These are phyloP conservation scores for Druceiella hillmani DNA, from an alignment of 2,888 invertebrate species.

Conservation along the genomic window DNA sequence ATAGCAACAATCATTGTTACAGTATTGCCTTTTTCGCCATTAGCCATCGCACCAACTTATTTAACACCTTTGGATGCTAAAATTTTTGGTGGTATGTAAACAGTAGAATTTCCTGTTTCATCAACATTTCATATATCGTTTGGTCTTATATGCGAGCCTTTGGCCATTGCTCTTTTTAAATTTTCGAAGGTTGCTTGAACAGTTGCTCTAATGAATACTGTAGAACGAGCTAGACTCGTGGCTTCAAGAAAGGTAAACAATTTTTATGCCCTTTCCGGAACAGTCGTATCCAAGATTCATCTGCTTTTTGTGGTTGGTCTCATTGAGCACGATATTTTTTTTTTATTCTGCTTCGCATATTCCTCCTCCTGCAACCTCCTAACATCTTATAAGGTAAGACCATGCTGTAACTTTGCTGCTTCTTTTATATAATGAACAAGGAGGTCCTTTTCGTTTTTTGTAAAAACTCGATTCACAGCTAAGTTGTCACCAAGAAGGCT, in stretches of 20 bases:
- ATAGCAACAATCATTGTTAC: conserved; percentile 23
- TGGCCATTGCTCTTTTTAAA: conserved; percentile 17
- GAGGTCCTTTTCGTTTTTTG: no score
- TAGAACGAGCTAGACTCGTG: conserved; percentile 21
- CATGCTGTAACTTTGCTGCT: no score
- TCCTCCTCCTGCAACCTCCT: no score
- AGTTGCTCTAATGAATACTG: conserved; percentile 21
- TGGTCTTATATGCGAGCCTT: conserved; percentile 10
- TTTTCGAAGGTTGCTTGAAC: conserved; percentile 19
- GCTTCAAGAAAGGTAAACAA: conserved; percentile 16
- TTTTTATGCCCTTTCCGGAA: conserved; percentile 6
- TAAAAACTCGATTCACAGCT: no score
- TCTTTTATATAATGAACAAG: no score
- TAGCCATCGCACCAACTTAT: conserved; percentile 10
- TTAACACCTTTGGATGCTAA: conserved; percentile 13
- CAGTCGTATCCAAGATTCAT: background rate
- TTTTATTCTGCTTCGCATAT: no score
- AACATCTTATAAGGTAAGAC: no score
- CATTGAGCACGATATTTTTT: no score
- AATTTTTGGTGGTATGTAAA: conserved; percentile 14
- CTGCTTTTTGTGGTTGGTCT: no score
- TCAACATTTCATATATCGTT: conserved; percentile 14
- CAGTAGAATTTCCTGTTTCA: conserved; percentile 16
- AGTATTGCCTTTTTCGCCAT: conserved; percentile 7
- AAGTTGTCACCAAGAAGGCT: no score